These are phyloP conservation scores for Hirtodrosophila alboralis DNA, from an alignment of 2,888 invertebrate genomes.

Conservation along the genomic window DNA sequence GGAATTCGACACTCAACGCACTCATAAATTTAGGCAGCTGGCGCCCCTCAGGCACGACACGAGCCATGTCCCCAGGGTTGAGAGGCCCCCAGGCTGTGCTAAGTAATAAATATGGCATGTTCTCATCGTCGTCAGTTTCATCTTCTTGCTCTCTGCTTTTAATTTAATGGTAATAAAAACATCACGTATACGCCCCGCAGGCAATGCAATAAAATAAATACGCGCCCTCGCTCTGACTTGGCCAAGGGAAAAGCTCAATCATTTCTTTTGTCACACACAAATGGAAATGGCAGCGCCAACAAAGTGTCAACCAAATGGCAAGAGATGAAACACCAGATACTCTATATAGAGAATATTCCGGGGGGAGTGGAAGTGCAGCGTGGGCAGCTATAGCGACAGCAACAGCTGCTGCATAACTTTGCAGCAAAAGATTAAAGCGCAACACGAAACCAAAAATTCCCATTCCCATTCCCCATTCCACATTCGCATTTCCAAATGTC, in stretches of 20 bases:
- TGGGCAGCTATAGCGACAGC: conserved; percentile 36
- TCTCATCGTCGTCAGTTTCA: conserved; percentile 39
- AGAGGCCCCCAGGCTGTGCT: conserved; percentile 9
- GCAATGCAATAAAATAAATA: conserved; percentile 67
- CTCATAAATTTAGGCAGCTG: conserved; percentile 54
- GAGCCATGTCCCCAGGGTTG: conserved; percentile 19
- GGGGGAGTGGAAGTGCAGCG: conserved; percentile 15
- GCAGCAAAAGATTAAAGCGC: conserved; percentile 68
- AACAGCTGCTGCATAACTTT: conserved; percentile 65
- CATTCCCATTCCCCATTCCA: no score
- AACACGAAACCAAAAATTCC: conserved; percentile 55
- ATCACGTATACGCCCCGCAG: conserved; percentile 73
- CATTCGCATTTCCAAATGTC: conserved; percentile 44
- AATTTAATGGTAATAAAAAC: conserved; percentile 77
- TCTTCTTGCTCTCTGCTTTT: conserved; percentile 40
- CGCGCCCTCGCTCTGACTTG: conserved; percentile 15
- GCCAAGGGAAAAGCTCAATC: conserved; percentile 50
- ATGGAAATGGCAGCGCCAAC: conserved; percentile 6
- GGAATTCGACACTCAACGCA: conserved; percentile 36
- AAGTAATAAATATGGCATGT: conserved; percentile 34
- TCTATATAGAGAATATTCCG: not conserved
- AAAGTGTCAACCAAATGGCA: conserved; percentile 42
- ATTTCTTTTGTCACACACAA: conserved; percentile 31
- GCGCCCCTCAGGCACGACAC: conserved; percentile 22
- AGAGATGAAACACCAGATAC: not conserved